These are phyloP conservation scores for Drosophila melanosoma DNA, from an alignment of 2,888 invertebrate genomes.

Conservation along the genomic window DNA sequence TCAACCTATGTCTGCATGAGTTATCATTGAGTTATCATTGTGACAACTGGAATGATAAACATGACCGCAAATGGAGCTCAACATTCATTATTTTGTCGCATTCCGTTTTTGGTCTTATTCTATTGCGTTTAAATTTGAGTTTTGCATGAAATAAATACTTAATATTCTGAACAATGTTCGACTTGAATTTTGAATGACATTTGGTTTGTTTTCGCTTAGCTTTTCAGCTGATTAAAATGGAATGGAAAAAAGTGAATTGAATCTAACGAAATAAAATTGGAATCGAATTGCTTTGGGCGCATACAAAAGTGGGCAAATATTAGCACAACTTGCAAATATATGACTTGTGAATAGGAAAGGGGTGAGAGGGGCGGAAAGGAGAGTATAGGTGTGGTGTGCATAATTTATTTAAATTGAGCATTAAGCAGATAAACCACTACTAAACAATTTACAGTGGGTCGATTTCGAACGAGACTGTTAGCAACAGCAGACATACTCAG, in stretches of 20 bases:
- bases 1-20: not conserved
- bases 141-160: not conserved
- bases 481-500: slow-evolving; percentile 1
- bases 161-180: not conserved
- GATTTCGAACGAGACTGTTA: slow-evolving; percentile 40
- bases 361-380: not conserved
- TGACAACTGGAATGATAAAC: slow-evolving; percentile 33
- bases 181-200: not conserved
- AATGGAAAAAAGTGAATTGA: slow-evolving; percentile 1
- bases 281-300: slow-evolving; percentile 15
- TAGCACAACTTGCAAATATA: slow-evolving; percentile 16
- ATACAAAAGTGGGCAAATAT: slow-evolving; percentile 24
- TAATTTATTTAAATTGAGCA: slow-evolving; percentile 2
- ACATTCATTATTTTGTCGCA: slow-evolving; percentile 21
- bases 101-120: not conserved
- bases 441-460: slow-evolving; percentile 38
- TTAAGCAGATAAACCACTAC: not conserved
- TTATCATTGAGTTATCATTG: slow-evolving; percentile 14
- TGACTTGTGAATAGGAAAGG: not conserved
- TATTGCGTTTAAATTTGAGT: slow-evolving; percentile 13
- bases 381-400: not conserved
- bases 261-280: not conserved
- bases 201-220: slow-evolving; percentile 30
- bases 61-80: slow-evolving; percentile 24
- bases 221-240: slow-evolving; percentile 8